Conservation (phyloP, 2,113 vertebrate species). For the Callipepla squamata region DNA sequence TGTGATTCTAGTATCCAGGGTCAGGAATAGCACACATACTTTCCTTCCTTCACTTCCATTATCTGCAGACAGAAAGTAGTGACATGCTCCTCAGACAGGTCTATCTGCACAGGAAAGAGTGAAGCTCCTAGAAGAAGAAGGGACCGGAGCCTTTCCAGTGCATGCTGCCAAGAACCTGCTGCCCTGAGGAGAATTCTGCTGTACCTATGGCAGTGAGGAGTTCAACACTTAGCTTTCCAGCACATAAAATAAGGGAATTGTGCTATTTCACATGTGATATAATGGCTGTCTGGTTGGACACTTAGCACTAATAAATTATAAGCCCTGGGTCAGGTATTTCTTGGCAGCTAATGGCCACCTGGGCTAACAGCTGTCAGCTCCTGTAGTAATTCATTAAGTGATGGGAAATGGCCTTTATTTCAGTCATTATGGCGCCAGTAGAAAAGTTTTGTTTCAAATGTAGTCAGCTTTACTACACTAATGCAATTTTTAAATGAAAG, state of each 20-base stretch:
- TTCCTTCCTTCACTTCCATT: background rate
- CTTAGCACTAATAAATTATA: background rate
- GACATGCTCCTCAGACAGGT: background rate
- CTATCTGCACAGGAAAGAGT: accelerated
- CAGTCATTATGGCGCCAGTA: background rate
- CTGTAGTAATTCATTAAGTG: background rate
- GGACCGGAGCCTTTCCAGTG: accelerated
- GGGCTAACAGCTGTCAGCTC: background rate
- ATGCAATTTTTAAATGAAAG: background rate
- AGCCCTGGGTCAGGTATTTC: slow-evolving; percentile 14
- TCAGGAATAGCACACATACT: background rate
- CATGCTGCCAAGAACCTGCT: accelerated
- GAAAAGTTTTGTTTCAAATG: background rate
- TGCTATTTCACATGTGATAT: background rate
- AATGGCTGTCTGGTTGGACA: background rate
- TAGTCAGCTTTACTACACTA: background rate
- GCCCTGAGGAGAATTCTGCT: accelerated
- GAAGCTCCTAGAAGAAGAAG: background rate
- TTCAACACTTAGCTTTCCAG: background rate
- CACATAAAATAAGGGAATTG: background rate
- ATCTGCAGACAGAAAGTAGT: background rate
- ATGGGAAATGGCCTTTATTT: background rate
- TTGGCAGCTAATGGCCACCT: background rate
- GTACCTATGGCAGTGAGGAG: background rate
- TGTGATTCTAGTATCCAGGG: background rate